Percentiles rank a stretch among this genome's conserved stretches.
These are phyloP conservation scores for Martes martes DNA, from an alignment of 2,113 vertebrate species.

Conservation along the genomic window DNA sequence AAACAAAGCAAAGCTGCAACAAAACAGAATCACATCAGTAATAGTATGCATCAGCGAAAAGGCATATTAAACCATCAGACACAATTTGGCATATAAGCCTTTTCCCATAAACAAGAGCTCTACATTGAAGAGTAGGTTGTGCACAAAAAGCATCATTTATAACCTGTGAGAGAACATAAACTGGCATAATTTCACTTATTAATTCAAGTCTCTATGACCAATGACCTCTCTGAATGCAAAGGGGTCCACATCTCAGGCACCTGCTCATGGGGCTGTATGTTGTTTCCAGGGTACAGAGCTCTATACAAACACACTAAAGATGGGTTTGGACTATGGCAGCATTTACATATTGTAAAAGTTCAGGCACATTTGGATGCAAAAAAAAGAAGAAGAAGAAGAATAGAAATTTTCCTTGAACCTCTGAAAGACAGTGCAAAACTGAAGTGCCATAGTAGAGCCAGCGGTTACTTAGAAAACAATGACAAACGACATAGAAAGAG, in stretches of 20 bases:
- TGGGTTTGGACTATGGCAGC: conserved; percentile 79
- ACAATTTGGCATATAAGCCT: conserved; percentile 74
- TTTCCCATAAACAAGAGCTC: conserved; percentile 77
- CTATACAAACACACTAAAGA: conserved; percentile 72
- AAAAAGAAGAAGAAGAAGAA: neutral
- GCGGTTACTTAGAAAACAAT: conserved; percentile 72
- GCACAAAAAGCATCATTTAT: conserved; percentile 75
- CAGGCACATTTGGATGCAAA: conserved; percentile 85
- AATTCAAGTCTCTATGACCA: conserved; percentile 77
- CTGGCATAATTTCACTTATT: conserved; percentile 82
- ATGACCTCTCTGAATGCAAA: conserved; percentile 76
- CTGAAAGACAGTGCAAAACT: conserved; percentile 82
- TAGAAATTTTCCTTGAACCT: conserved; percentile 64
- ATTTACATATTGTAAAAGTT: conserved; percentile 74
- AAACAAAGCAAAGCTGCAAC: conserved; percentile 75
- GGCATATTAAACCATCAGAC: conserved; percentile 75
- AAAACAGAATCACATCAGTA: conserved; percentile 75
- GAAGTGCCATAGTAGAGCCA: conserved; percentile 75
- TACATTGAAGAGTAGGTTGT: conserved; percentile 76
- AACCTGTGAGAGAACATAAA: conserved; percentile 74
- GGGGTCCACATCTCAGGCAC: conserved; percentile 72
- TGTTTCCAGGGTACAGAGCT: conserved; percentile 77
- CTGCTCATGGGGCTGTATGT: conserved; percentile 73
- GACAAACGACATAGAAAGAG: conserved; percentile 66
- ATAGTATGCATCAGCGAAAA: conserved; percentile 70